phyloP scores from a whole-genome alignment of 2,797 vertebrate species.

The Lerista edwardsae region DNA sequence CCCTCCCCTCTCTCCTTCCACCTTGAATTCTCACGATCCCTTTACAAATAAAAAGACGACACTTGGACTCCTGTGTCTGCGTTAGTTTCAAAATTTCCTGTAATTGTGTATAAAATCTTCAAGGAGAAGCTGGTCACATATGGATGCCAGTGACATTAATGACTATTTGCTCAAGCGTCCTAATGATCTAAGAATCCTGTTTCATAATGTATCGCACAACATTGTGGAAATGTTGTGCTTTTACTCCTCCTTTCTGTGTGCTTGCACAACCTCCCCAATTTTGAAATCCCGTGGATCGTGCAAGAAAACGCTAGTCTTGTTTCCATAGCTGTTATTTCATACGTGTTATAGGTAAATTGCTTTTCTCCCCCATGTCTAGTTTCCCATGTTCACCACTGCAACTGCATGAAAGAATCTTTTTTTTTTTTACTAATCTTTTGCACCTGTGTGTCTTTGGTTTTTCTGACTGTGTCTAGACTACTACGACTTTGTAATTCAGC shows the following conservation, averaged over 20 bases:
- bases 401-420: not conserved
- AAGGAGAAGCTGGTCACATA: not conserved
- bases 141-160: fast-evolving
- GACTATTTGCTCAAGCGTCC: not conserved
- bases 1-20: not conserved
- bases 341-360: not conserved
- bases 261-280: not conserved
- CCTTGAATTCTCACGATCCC: not conserved
- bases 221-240: not conserved
- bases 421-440: not conserved
- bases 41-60: not conserved
- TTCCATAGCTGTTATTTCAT: conserved; percentile 42
- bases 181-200: not conserved
- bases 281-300: not conserved
- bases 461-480: conserved; percentile 48
- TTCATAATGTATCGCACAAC: not conserved
- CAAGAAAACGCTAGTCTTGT: conserved; percentile 9
- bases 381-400: not conserved
- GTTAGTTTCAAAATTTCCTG: no score
- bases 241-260: not conserved
- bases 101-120: not conserved
- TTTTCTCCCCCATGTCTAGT: conserved; percentile 36
- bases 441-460: conserved; percentile 40
- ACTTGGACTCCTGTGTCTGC: no score
- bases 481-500: not conserved